Base-by-base conservation (phyloP, 1,140 invertebrate genomes). In the Trichomalopsis sarcophagae region DNA sequence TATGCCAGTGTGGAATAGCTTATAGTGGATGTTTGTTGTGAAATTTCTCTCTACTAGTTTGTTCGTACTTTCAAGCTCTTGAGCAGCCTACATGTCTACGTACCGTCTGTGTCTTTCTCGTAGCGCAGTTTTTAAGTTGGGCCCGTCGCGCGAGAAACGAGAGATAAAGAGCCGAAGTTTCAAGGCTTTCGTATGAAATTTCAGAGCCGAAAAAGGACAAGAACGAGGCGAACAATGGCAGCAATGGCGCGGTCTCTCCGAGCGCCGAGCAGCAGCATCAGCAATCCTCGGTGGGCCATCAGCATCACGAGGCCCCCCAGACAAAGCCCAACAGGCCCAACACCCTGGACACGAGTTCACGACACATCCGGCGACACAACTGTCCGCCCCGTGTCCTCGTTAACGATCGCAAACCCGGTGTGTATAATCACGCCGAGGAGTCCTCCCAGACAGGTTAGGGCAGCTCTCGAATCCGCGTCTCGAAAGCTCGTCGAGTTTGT, bases 151-250 rank as follows among this genome's bases (percentile, higher is more conserved):
- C 10, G 10, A 44, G 21, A 27, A 27, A 27, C 9, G 40, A 40
- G 17, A n/a, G 36, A 27, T 0, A 68, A 14, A 30, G 9, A 73
- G 2, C 6, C 21, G 40, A 77, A n/a, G n/a, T 77, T n/a, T 77
- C 62, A 47, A 68, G 40, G 76, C 55, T 79, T 84, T 62, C 66
- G n/a, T 84, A 21, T 36, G 33, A 62, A 55, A 62, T 95, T 95
- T 82, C 95, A 97, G 96, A 97, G 95, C 96, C 96, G 95, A 97
- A 97, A 95, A 97, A 97, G 95, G 96, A 97, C 94, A 97, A 97
- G 95, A 96, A 95, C 95, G 97, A 97, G 94, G 96, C 96, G 94
- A 95, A 94, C 73, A 85, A 76, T 55, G 73, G 62, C 2, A 30
- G 27, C 44, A 90, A 96, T 94, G 95, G 95, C 90, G 93, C 94